These are phyloP conservation scores for Spondyliosoma cantharus DNA, from an alignment of 2,797 vertebrate genomes.

Conservation along the genomic window DNA sequence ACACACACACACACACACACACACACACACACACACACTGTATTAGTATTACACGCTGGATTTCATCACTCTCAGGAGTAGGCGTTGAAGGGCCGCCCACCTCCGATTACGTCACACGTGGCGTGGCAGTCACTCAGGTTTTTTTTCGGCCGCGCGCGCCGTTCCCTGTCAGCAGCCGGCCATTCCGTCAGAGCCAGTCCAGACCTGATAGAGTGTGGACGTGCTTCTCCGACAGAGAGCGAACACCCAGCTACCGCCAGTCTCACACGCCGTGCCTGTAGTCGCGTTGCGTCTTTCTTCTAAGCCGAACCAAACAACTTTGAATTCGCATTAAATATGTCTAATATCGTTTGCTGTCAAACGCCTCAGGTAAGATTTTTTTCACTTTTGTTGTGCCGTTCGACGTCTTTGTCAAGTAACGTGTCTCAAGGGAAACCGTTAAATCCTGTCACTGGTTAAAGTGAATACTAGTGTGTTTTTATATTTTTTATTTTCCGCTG, in stretches of 20 bases:
- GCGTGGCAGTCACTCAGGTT: slow-evolving; percentile 34
- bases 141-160: slow-evolving; percentile 65
- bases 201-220: slow-evolving; percentile 28
- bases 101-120: slow-evolving; percentile 21
- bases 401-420: slow-evolving; percentile 11
- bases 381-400: neutral
- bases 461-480: no score
- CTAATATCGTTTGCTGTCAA: slow-evolving; percentile 82
- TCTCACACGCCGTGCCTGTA: slow-evolving; percentile 46
- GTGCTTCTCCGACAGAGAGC: neutral
- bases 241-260: neutral
- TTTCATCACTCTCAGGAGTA: neutral
- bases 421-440: neutral
- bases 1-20: no score
- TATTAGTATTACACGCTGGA: no score
- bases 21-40: neutral
- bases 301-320: slow-evolving; percentile 71
- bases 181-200: slow-evolving; percentile 38
- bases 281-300: slow-evolving; percentile 67
- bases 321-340: slow-evolving; percentile 87
- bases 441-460: rapidly evolving
- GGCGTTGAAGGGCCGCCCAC: slow-evolving; percentile 35
- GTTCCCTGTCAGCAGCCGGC: slow-evolving; percentile 12
- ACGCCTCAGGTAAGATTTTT: slow-evolving; percentile 83
- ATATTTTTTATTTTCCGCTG: neutral